Evolutionary conservation across 2,888 invertebrate genomes (phyloP), one percentile per base, ranked within the genome.

Genomic region (Aleiodes leptofemur): DNA sequence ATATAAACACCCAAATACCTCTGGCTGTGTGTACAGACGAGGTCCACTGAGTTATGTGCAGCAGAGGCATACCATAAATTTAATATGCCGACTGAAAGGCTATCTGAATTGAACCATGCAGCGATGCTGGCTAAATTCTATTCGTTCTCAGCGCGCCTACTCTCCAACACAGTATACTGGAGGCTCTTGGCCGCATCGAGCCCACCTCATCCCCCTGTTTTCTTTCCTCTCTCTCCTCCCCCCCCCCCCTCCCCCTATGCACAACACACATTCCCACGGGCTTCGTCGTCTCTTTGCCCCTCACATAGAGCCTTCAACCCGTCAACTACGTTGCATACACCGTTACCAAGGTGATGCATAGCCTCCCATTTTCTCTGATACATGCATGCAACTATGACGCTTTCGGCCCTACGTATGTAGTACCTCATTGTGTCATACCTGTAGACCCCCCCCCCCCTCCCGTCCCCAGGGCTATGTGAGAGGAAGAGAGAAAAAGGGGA

Each of bases 31-130:
- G 75, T 73, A 73, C 74, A 73, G 59, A 61, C 48, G 14, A 5
- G 43, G n/a, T 68, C 57, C 79, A 77, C 75, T 82, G 84, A 86
- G 85, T 85, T 86, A 86, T 86, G 84, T 81, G 83, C 82, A 83
- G 83, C 79, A 80, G 23, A 23, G 82, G 84, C 85, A 85, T 86
- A 85, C 86, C 86, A 86, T 86, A 86, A 86, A 87, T 87, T 87
- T 87, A 87, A 87, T 87, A 86, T 85, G 86, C 86, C 84, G 84
- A 82, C 83, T 85, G 84, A 85, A 86, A 85, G 86, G 86, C 85
- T 86, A 84, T 84, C 86, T 83, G 86, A 86, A 86, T 86, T 83
- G 86, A 86, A 85, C 86, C 82, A 76, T 8, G 81, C 77, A 78
- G 72, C 83, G 82, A 83, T 82, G 81, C 76, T 66, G 74, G 80